Percentiles rank a stretch among this genome's conserved stretches.
Conservation (phyloP, 2,797 vertebrate species). For the Orientallactaga sibirica region DNA sequence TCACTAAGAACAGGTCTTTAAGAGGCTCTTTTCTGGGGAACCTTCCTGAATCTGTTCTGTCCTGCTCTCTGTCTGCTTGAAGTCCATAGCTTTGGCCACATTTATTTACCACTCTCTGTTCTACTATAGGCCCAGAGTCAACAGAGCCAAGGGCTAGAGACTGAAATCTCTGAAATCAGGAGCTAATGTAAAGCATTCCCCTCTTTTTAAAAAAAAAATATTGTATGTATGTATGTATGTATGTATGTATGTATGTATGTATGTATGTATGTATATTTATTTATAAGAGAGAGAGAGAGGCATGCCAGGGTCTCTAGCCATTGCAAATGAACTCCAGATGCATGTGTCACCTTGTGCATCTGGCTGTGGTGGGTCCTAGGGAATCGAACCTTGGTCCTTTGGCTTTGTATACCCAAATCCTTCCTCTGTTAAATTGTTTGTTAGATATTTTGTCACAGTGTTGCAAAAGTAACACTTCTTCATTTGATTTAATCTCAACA, state of each 20-base stretch:
- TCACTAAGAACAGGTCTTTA: neutral
- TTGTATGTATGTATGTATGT: too few relatives aligned
- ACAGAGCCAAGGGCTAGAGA: neutral
- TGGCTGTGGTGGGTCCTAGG: too few relatives aligned
- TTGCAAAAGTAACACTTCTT: neutral
- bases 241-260: too few relatives aligned
- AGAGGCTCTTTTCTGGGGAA: neutral
- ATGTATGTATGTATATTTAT: too few relatives aligned
- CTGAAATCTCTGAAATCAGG: neutral
- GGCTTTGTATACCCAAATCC: too few relatives aligned
- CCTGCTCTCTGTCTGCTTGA: neutral
- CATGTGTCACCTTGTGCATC: too few relatives aligned
- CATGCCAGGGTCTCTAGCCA: too few relatives aligned
- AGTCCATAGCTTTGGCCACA: neutral
- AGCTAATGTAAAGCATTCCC: neutral
- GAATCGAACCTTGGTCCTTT: too few relatives aligned
- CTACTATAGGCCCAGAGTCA: neutral
- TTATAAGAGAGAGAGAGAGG: too few relatives aligned
- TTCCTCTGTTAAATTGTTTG: neutral
- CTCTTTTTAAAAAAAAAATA: neutral
- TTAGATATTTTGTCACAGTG: neutral
- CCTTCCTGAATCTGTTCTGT: neutral
- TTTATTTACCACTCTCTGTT: neutral
- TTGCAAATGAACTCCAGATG: too few relatives aligned
- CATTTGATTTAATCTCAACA: constrained; percentile 24